Base-by-base conservation (phyloP, 2,113 vertebrate genomes). In the Riparia riparia region DNA sequence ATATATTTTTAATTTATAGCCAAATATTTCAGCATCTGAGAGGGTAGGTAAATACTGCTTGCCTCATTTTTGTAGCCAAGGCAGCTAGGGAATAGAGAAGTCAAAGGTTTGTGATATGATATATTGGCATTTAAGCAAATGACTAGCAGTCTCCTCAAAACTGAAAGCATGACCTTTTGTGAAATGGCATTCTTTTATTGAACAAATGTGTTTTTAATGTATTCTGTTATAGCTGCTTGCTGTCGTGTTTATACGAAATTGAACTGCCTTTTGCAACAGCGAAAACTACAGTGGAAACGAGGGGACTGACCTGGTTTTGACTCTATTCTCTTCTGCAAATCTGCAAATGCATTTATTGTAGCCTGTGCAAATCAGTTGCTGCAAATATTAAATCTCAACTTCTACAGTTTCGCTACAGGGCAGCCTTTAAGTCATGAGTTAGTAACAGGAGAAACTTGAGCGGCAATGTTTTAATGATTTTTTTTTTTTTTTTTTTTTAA, bases 141-240 rank as follows among this genome's bases (percentile, higher is more conserved):
- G 87, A 92, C 79, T 86, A 88, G 82, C 85, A 80, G 74, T 57
- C 76, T 77, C 17, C 88, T 90, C 79, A 86, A 87, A 94, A 90
- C 91, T 80, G 87, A 88, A 94, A 91, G 85, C 71, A 32, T 83
- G 95, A 95, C 93, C 95, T 96, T 96, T 96, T 61, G 58, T 66
- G 79, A 96, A 96, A 91, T 91, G 89, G 58, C 88, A 85, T 88
- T 85, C 42, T 90, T 90, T 86, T 93, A 90, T 94, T 91, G 91
- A 95, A 81, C 85, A 93, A 93, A 94, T 94, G 92, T 82, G 88
- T 1, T 76, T 94, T 93, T 90, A 91, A 90, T 94, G 70, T 66
- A 81, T 93, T 97, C 82, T 90, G 74, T 70, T 93, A 54, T 86
- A 91, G 82, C 82, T 90, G 78, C 93, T 96, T 83, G 93, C 90